Conservation (phyloP, 2,888 invertebrate species). For the Atethmia centrago region DNA sequence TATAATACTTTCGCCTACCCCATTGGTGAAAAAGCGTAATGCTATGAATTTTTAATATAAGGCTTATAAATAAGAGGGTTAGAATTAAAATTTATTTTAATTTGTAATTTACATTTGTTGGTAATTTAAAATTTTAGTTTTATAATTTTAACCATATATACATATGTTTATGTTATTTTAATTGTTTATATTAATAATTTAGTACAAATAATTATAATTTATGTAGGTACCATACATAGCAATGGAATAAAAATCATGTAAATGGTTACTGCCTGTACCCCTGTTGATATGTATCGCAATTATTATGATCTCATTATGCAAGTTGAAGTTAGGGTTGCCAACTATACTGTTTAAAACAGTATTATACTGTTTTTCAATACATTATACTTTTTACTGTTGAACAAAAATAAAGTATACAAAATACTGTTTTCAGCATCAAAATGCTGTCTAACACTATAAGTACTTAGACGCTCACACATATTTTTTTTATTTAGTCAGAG, state of each 20-base stretch:
- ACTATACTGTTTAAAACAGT: too few species aligned
- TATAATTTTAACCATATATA: conserved; percentile 28
- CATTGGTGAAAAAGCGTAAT: too few species aligned
- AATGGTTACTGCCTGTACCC: neutral
- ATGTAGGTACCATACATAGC: conserved; percentile 22
- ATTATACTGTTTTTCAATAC: too few species aligned
- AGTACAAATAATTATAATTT: conserved; percentile 28
- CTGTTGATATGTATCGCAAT: conserved; percentile 29
- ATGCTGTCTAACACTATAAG: too few species aligned
- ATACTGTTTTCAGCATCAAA: too few species aligned
- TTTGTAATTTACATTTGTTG: conserved; percentile 9
- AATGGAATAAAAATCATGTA: conserved; percentile 23
- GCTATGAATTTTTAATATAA: neutral
- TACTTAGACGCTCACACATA: too few species aligned
- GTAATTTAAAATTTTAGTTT: conserved; percentile 18
- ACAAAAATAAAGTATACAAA: too few species aligned
- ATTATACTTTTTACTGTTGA: too few species aligned
- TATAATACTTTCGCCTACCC: too few species aligned
- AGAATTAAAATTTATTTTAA: neutral
- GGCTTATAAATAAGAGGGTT: neutral
- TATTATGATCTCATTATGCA: conserved; percentile 35
- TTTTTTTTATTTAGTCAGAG: too few species aligned
- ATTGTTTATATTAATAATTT: conserved; percentile 42
- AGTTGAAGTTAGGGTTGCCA: too few species aligned
- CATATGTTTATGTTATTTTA: too few species aligned